A percentile compares a stretch with the other conserved stretches of the same genome.
Conservation (phyloP, 2,113 vertebrate genomes). For the Myocastor coypus region DNA sequence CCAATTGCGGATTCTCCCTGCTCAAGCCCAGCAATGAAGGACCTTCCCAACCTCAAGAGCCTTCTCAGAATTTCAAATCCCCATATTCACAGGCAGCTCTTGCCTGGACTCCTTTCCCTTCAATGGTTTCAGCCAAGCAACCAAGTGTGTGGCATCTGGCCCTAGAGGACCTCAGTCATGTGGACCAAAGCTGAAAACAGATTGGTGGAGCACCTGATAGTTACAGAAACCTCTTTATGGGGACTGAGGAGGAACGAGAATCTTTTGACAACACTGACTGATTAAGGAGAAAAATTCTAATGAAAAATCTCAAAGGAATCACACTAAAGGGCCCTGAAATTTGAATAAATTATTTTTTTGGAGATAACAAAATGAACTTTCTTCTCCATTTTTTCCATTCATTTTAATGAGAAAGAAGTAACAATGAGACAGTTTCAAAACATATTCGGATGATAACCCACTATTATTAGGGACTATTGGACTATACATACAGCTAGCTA, state of each 20-base stretch:
- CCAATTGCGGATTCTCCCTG: too few relatives aligned
- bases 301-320: neutral
- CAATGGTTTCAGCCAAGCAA: neutral
- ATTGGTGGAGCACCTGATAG: neutral
- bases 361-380: neutral
- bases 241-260: fast-evolving
- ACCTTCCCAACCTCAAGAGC: neutral
- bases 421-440: too few relatives aligned
- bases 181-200: neutral
- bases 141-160: neutral
- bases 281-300: neutral
- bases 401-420: too few relatives aligned
- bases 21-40: neutral
- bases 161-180: neutral
- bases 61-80: neutral
- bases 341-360: neutral
- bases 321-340: neutral
- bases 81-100: neutral
- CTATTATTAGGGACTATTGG: too few relatives aligned
- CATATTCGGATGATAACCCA: too few relatives aligned
- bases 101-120: neutral
- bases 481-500: too few relatives aligned
- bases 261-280: fast-evolving
- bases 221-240: neutral
- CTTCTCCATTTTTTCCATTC: neutral